Base-by-base conservation (phyloP, 1,140 invertebrate species). In the Bombus difficillimus region DNA sequence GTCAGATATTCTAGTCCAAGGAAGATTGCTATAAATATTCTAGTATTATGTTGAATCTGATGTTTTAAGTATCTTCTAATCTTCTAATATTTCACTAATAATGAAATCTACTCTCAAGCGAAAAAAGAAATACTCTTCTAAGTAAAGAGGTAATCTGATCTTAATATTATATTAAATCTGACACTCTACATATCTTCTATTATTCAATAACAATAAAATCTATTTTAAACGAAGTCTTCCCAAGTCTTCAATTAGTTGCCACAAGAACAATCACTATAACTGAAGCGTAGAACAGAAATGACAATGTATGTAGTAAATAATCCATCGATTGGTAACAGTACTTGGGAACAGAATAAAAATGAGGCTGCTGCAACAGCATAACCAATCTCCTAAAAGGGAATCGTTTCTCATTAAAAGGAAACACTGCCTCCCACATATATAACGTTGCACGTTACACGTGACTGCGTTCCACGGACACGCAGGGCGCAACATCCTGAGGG, bases 311-410 rank as follows among this genome's bases (percentile, higher is more conserved):
- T 25, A 12, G 22, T 37, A 68, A 37, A 68, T 9, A 53, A 18
- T 74, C 25, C 22, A 74, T 25, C n/a, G 47, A 75, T 75, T 25
- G 12, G 12, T 13, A 18, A 37, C 25, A 73, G 28, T 43, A 34
- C 3, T 9, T 34, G 57, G 10, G 25, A 79, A 69, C 39, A 12
- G 39, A 47, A 80, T 41, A 77, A 22, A 39, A 85, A 72, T 59
- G 22, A 25, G 34, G 43, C 39, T 68, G 73, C 25, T 32, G 81
- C 59, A 83, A 83, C 57, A 43, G 75, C 22, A 15, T 1, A 15
- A 6, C 47, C 12, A 34, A 53, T 53, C 43, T 81, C 69, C 37
- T 71, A 84, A 78, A 83, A 84, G 83, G 76, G 47, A 84, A 62
- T 72, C 64, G 64, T 71, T 59, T 37, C 47, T 22, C 28, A n/a